Percentiles rank a stretch among this genome's conserved stretches.
These are phyloP conservation scores for Porites lutea DNA, from an alignment of 64 coral and sea anemone species.

Conservation along the genomic window DNA sequence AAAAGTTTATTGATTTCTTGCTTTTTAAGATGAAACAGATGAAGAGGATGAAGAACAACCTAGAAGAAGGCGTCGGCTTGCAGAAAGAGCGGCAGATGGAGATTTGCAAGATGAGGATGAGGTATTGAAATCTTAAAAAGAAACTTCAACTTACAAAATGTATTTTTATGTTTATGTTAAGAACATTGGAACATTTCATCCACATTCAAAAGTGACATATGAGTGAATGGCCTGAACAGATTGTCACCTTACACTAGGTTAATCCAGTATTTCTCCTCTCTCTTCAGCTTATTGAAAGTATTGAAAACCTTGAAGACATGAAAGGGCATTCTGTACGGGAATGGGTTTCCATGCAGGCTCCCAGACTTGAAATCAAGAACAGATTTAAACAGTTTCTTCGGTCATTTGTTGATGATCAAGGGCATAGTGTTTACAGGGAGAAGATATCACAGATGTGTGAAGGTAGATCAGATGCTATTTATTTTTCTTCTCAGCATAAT, in stretches of 20 bases:
- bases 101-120: constrained; percentile 95
- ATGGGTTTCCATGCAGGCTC: constrained; percentile 96
- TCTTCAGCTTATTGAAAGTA: constrained; percentile 93
- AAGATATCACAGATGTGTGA: constrained; percentile 99
- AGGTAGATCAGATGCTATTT: constrained; percentile 48
- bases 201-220: too few species aligned
- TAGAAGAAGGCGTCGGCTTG: constrained; percentile 79
- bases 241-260: not conserved
- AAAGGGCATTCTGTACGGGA: constrained; percentile 97
- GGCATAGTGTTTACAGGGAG: constrained; percentile 96
- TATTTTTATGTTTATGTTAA: not conserved
- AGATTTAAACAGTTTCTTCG: constrained; percentile 99
- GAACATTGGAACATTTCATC: too few species aligned
- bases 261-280: not conserved
- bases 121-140: not conserved
- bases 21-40: constrained; percentile 87
- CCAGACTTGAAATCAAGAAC: constrained; percentile 96
- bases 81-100: constrained; percentile 91
- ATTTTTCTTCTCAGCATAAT: too few species aligned
- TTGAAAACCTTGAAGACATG: constrained; percentile 99
- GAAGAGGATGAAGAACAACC: constrained; percentile 91
- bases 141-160: not conserved
- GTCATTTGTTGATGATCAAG: constrained; percentile 98
- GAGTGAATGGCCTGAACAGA: not conserved
- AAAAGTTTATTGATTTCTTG: not conserved